Conservation (phyloP, 92 coral and sea anemone genomes). For the Palythoa caribaeorum region DNA sequence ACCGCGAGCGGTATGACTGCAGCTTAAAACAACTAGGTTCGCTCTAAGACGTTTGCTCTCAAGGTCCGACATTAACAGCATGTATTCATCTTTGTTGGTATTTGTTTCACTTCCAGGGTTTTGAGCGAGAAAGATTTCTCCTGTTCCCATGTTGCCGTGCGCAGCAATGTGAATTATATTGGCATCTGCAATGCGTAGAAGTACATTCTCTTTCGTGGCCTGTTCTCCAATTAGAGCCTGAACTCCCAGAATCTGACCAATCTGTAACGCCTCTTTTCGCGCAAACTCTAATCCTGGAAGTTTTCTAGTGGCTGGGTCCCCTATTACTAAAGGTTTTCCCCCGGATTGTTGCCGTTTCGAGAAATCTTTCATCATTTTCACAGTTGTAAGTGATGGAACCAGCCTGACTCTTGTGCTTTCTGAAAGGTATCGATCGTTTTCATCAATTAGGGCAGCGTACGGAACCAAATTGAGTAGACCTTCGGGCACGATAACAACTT, state of each 20-base stretch:
- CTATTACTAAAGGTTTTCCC: slow-evolving; percentile 1
- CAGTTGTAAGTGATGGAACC: not conserved
- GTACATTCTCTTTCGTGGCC: slow-evolving; percentile 45
- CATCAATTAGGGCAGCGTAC: not conserved
- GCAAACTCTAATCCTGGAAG: slow-evolving; percentile 16
- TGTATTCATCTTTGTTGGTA: slow-evolving; percentile 29
- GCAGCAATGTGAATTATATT: slow-evolving; percentile 56
- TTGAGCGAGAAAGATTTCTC: slow-evolving; percentile 49
- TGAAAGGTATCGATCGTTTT: not conserved
- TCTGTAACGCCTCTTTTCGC: slow-evolving; percentile 34
- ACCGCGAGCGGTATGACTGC: slow-evolving; percentile 59
- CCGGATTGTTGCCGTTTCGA: not conserved
- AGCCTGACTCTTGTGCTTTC: not conserved
- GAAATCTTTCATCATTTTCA: not conserved
- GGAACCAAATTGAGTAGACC: slow-evolving; percentile 3
- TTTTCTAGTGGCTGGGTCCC: slow-evolving; percentile 7
- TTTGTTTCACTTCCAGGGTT: not conserved
- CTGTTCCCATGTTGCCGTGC: slow-evolving; percentile 48
- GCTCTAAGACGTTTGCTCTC: slow-evolving; percentile 10
- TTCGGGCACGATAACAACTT: slow-evolving; percentile 8
- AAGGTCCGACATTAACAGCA: slow-evolving; percentile 43
- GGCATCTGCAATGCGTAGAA: slow-evolving; percentile 27
- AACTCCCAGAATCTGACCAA: slow-evolving; percentile 36
- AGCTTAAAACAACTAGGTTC: slow-evolving; percentile 56
- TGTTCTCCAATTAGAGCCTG: slow-evolving; percentile 35